Evolutionary conservation across 1,140 invertebrate genomes (phyloP).

Genomic region (Rhagoletis pomonella): DNA sequence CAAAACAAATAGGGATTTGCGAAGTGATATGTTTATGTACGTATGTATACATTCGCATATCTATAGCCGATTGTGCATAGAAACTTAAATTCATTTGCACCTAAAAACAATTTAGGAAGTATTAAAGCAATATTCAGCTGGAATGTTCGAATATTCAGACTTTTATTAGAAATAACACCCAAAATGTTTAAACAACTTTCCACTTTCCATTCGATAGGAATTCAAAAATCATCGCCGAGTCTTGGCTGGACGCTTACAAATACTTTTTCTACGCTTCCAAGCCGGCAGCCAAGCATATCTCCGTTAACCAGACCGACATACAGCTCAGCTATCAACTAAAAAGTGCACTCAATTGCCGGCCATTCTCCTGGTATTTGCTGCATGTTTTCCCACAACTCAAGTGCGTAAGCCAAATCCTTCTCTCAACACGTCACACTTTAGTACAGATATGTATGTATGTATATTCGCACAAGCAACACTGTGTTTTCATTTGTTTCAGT

Average conservation of each 20-base stretch:
- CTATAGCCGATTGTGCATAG: no score
- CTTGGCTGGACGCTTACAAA: conserved; percentile 93
- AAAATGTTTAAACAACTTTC: not conserved
- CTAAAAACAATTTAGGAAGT: no score
- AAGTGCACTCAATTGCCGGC: conserved; percentile 87
- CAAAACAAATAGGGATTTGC: not conserved
- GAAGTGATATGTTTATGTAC: not conserved
- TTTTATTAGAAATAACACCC: no score
- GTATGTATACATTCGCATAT: not conserved
- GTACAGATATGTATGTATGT: not conserved
- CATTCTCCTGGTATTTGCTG: conserved; percentile 95
- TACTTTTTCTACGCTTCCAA: conserved; percentile 80
- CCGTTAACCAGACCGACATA: conserved; percentile 56
- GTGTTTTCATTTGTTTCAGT: conserved; percentile 46
- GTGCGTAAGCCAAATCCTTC: conserved; percentile 60
- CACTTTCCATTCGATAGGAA: conserved; percentile 78
- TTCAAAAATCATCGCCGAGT: conserved; percentile 85
- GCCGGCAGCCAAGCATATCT: conserved; percentile 63
- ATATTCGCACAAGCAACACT: not conserved
- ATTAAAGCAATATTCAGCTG: no score
- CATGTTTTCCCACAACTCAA: conserved; percentile 80
- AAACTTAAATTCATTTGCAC: no score
- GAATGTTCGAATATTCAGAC: no score
- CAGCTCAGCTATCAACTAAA: conserved; percentile 75
- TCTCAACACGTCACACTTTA: not conserved